Evolutionary conservation across 1,140 invertebrate species (phyloP).

Genomic region (Samia ricini): DNA sequence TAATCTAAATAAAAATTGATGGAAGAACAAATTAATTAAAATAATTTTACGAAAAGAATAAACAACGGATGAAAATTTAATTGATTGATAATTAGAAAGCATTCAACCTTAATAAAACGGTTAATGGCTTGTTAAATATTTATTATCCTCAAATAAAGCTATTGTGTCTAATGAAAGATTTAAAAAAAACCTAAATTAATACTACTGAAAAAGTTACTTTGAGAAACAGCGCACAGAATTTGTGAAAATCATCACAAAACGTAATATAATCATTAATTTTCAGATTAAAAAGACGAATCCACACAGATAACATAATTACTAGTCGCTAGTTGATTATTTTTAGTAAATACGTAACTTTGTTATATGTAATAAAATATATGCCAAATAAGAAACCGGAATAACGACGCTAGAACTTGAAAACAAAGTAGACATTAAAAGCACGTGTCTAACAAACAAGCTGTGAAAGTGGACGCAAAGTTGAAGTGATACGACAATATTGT

Average conservation of each 20-base stretch:
- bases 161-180: too few species aligned
- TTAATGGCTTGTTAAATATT: too few species aligned
- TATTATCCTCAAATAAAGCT: too few species aligned
- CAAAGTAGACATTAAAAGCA: neutral
- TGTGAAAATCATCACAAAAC: too few species aligned
- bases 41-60: neutral
- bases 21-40: neutral
- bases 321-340: neutral
- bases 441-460: neutral
- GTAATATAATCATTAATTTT: too few species aligned
- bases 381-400: neutral
- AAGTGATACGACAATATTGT: neutral
- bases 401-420: neutral
- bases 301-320: too few species aligned
- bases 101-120: neutral
- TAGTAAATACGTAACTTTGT: neutral
- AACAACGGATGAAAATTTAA: neutral
- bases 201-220: too few species aligned
- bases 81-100: neutral
- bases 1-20: neutral
- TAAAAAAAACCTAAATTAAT: too few species aligned
- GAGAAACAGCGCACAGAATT: too few species aligned
- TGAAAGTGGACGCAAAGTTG: neutral
- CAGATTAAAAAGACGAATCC: too few species aligned
- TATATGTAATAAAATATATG: neutral